Percentiles rank a stretch among this genome's conserved stretches.
Conservation (phyloP, 1,140 invertebrate species). For the Apis laboriosa region DNA sequence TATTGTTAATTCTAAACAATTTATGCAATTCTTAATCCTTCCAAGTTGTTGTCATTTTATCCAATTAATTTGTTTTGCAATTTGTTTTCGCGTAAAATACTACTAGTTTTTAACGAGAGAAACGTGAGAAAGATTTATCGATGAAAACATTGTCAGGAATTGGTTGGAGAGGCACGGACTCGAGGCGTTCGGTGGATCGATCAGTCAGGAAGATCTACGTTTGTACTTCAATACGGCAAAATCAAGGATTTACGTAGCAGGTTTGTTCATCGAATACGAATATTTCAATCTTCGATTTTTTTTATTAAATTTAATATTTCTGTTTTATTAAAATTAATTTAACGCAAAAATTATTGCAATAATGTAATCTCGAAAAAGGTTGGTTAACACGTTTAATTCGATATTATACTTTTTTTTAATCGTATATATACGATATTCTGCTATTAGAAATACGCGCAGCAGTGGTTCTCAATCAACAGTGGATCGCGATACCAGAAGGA, state of each 20-base stretch:
- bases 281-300: background rate
- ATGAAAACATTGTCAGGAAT: conserved; percentile 57
- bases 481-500: no score
- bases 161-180: conserved; percentile 69
- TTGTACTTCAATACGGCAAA: conserved; percentile 65
- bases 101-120: background rate
- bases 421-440: no score
- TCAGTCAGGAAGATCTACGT: conserved; percentile 48
- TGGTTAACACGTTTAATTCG: background rate
- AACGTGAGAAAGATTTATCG: background rate
- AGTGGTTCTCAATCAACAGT: no score
- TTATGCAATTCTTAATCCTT: background rate
- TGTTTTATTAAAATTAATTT: no score
- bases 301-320: background rate
- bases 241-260: conserved; percentile 66
- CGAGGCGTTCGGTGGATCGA: conserved; percentile 60
- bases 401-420: no score
- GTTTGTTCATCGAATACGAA: conserved; percentile 43
- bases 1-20: background rate
- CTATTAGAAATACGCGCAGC: no score
- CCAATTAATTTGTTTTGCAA: no score
- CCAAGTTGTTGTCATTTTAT: background rate
- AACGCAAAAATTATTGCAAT: no score
- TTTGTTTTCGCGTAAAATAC: background rate
- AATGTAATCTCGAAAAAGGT: background rate